These are phyloP conservation scores for Petromus typicus DNA, from an alignment of 2,113 vertebrate species.

Conservation along the genomic window DNA sequence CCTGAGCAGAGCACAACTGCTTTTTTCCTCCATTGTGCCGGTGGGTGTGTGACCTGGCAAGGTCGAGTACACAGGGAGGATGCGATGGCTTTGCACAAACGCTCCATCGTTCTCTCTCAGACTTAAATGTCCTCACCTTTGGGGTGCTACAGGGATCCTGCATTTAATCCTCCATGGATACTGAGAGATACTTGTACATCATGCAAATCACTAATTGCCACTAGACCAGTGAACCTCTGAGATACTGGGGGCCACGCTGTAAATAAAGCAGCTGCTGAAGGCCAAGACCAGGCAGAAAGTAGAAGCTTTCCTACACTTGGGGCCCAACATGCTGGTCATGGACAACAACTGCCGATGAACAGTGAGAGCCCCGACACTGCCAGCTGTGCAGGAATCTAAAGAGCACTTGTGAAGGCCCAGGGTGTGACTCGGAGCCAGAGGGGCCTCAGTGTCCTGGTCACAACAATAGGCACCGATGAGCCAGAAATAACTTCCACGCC, in stretches of 20 bases:
- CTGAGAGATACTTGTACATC: background rate
- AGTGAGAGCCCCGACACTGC: conserved; percentile 94
- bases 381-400: conserved; percentile 92
- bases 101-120: background rate
- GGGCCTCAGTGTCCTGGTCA: background rate
- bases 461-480: background rate
- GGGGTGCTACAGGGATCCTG: too few species aligned
- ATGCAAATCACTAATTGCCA: background rate
- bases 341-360: conserved; percentile 82
- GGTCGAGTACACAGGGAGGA: background rate
- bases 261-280: background rate
- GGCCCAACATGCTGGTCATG: background rate
- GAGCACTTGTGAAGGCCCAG: background rate
- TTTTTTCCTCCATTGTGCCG: too few species aligned
- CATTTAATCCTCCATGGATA: background rate
- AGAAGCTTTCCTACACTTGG: background rate
- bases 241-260: background rate
- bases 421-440: background rate
- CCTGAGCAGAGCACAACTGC: background rate
- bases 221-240: background rate
- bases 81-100: background rate
- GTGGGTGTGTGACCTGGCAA: too few species aligned
- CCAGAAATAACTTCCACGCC: background rate
- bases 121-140: background rate
- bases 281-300: background rate